Conservation (phyloP, 2,113 vertebrate genomes). For the Cryptotis parvus region DNA sequence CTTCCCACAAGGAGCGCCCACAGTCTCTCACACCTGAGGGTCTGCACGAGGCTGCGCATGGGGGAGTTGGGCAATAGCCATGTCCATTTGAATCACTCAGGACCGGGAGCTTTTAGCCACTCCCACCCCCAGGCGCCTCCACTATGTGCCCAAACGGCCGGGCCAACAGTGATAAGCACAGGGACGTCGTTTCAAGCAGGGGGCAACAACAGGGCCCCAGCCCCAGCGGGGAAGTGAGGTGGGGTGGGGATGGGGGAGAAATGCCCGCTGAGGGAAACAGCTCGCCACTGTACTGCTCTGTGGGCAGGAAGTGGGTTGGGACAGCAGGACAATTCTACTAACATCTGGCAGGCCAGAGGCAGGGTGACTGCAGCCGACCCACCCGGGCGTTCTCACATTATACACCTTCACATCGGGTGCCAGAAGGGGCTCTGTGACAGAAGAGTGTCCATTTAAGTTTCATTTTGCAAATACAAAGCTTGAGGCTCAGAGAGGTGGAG, state of each 20-base stretch:
- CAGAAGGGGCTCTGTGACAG: not conserved
- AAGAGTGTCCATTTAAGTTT: not conserved
- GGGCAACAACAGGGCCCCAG: conserved; percentile 45
- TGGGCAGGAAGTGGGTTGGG: conserved; percentile 8
- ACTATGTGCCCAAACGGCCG: no score
- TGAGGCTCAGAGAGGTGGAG: conserved; percentile 39
- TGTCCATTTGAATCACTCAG: not conserved
- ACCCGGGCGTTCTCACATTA: not conserved
- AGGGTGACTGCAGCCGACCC: not conserved
- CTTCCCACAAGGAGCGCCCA: not conserved
- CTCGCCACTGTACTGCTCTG: conserved; percentile 24
- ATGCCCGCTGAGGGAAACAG: not conserved
- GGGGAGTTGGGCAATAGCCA: not conserved
- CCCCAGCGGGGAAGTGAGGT: no score
- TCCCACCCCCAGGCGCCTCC: not conserved
- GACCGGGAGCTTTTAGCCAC: not conserved
- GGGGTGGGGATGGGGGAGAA: no score
- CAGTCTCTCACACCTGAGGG: not conserved
- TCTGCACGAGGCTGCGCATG: not conserved
- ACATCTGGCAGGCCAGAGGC: not conserved
- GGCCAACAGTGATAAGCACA: conserved; percentile 62
- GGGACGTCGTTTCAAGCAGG: conserved; percentile 64
- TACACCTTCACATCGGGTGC: not conserved
- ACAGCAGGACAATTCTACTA: conserved; percentile 14
- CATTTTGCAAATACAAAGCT: not conserved